Percentiles rank a stretch among this genome's conserved stretches.
Conservation (phyloP, 2,113 vertebrate species). For the Gavialis gangeticus region DNA sequence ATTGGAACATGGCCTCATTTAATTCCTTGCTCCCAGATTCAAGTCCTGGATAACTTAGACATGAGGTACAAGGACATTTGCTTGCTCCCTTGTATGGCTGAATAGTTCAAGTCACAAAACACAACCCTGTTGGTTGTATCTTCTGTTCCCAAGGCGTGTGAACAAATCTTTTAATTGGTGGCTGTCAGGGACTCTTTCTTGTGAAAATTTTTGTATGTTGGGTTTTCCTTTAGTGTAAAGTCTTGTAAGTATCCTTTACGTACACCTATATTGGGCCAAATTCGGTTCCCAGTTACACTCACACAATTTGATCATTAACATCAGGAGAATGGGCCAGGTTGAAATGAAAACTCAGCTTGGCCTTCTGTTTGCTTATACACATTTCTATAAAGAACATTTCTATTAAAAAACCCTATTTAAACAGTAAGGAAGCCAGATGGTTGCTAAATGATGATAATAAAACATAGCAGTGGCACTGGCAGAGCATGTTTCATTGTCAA, state of each 20-base stretch:
- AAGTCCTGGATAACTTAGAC: not conserved
- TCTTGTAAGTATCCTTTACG: not conserved
- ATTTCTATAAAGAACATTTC: too few species aligned
- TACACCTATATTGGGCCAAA: not conserved
- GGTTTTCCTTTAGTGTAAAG: not conserved
- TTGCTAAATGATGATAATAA: not conserved
- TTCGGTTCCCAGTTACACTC: not conserved
- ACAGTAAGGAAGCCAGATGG: not conserved
- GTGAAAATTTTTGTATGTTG: not conserved
- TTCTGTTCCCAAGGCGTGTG: not conserved
- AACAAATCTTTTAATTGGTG: not conserved
- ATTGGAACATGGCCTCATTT: not conserved
- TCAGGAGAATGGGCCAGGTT: not conserved
- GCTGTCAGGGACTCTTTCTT: not conserved
- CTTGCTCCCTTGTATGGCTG: not conserved
- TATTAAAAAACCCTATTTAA: not conserved
- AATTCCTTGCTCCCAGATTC: not conserved
- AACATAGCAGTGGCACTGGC: not conserved
- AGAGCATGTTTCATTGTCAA: slow-evolving; percentile 1
- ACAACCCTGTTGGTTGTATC: not conserved
- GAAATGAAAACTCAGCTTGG: not conserved
- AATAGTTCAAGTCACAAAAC: not conserved
- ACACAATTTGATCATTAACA: not conserved
- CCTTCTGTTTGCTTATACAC: not conserved
- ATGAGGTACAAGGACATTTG: not conserved